phyloP scores from a whole-genome alignment of 2,113 vertebrate genomes.

The Puma concolor region DNA sequence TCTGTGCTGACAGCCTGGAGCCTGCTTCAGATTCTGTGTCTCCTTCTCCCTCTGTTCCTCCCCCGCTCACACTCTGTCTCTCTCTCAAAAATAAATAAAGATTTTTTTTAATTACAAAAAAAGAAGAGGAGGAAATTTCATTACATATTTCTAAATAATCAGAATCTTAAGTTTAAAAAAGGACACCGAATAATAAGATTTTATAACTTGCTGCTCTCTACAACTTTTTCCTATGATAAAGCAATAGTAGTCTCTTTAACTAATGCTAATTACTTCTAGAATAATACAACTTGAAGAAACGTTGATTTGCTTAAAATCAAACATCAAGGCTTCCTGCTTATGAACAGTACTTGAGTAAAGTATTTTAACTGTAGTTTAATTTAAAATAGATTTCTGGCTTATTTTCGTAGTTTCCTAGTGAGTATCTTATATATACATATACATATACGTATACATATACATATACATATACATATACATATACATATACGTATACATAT shows the following conservation, averaged over 20 bases:
- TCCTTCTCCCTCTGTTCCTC: too few species aligned
- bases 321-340: constrained; percentile 11
- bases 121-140: not conserved
- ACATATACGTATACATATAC: too few species aligned
- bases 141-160: constrained; percentile 49
- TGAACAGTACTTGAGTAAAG: not conserved
- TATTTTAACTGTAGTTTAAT: constrained; percentile 50
- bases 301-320: constrained; percentile 34
- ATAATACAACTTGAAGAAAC: not conserved
- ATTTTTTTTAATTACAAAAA: not conserved
- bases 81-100: too few species aligned
- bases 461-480: not conserved
- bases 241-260: not conserved
- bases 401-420: constrained; percentile 37
- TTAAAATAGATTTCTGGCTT: constrained; percentile 35
- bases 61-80: too few species aligned
- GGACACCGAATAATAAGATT: not conserved
- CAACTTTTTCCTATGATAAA: constrained; percentile 22
- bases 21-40: too few species aligned
- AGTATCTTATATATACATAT: not conserved
- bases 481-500: too few species aligned
- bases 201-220: not conserved
- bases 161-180: not conserved
- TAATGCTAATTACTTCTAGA: constrained; percentile 40
- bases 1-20: too few species aligned